These are phyloP conservation scores for Stichopus horrens DNA, from an alignment of 53 echinoderm and acorn worm genomes.

Conservation along the genomic window DNA sequence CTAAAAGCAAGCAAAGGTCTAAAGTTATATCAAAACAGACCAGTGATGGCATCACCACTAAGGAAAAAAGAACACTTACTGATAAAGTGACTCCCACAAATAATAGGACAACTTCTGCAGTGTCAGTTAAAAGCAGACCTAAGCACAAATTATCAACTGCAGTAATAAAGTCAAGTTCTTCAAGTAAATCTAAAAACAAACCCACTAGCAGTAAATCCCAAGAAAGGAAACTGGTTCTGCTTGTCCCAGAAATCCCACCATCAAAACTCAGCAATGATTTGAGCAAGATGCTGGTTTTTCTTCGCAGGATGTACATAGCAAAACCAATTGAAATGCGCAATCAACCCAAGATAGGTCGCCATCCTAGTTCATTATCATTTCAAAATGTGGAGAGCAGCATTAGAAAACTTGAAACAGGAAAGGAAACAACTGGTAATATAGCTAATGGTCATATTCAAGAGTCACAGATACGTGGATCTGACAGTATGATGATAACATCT, in stretches of 20 bases:
- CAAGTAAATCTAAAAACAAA: background rate
- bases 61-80: background rate
- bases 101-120: background rate
- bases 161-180: background rate
- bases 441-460: background rate
- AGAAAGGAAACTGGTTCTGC: slow-evolving; percentile 31
- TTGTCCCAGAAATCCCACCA: slow-evolving; percentile 25
- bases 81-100: background rate
- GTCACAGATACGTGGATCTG: background rate
- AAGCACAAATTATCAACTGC: background rate
- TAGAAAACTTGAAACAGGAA: background rate
- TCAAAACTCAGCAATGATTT: background rate
- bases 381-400: background rate
- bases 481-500: background rate
- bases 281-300: slow-evolving; percentile 8
- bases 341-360: background rate
- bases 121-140: background rate
- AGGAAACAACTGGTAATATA: background rate
- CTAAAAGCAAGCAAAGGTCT: background rate
- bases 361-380: slow-evolving; percentile 7
- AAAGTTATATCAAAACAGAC: background rate
- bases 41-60: background rate
- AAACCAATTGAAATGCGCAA: background rate
- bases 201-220: background rate
- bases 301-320: slow-evolving; percentile 10